Evolutionary conservation across 2,797 vertebrate species (phyloP), one percentile per base, ranked within the genome.

Genomic region (Psittacula derbiana): DNA sequence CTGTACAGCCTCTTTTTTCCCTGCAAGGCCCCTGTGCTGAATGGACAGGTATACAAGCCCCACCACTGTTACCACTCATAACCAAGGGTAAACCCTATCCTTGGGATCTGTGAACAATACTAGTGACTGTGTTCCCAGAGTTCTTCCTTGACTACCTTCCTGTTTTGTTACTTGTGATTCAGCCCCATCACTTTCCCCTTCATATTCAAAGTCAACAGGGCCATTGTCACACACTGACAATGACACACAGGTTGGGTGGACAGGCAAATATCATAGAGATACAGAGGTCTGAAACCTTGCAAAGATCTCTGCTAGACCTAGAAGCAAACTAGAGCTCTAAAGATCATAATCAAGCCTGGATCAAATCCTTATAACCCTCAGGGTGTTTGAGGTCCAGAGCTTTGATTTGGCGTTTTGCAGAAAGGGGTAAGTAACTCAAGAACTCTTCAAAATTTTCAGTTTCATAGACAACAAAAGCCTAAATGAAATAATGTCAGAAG

Each of bases 1-100:
- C 19, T 40, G 5, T 28, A 57, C 40, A 44, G 4, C 6, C 66
- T 15, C 21, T 38, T 1, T 72, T 67, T 88, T 11, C 10, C 33
- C 16, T 27, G 12, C 10, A 72, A 49, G 49, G 11, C 1, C 19
- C 6, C 23, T 20, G 16, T 3, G 4, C 30, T 72, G 58, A 31
- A 33, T 58, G 49, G 16, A 67, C 33, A 36, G 0, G 0, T 16
- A 30, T 13, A 24, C 0, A 1, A 81, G 23, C 12, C 28, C 8
- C 40, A 64, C 6, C 3, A 31, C 23, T 50, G 12, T 58, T 16
- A 8, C 20, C 19, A 5, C 12, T 50, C 41, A 21, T 19, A 14
- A 67, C 40, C 24, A 66, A 58, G 43, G 72, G 4, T 20, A 69
- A 91, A 49, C 7, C 6, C 11, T 41, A 43, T 49, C 21, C 4